A percentile compares a stretch with the other conserved stretches of the same genome.
phyloP scores from a whole-genome alignment of 2,797 vertebrate genomes.

The Galaxias olidus region DNA sequence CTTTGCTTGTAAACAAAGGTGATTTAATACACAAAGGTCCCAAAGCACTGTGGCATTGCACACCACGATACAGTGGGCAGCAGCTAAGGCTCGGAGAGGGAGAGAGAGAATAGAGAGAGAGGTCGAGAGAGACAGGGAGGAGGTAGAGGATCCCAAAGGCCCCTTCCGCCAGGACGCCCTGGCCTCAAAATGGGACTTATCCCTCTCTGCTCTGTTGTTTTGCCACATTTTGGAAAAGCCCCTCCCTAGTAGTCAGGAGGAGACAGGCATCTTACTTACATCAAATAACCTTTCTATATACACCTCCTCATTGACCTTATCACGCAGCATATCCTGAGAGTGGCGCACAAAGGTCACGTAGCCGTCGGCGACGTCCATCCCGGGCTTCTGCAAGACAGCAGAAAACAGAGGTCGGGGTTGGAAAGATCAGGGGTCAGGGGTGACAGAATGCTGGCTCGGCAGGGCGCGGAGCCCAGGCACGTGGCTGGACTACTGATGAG shows the following conservation, averaged over 20 bases:
- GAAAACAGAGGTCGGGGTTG: slow-evolving; percentile 18
- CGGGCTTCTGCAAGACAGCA: slow-evolving; percentile 87
- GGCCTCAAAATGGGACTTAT: slow-evolving; percentile 99
- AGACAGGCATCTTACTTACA: slow-evolving; percentile 99
- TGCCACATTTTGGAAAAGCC: slow-evolving; percentile 97
- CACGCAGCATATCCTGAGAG: slow-evolving; percentile 99
- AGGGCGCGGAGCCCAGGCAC: too few species aligned
- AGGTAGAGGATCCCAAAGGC: slow-evolving; percentile 54
- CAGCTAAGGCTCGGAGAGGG: slow-evolving; percentile 80
- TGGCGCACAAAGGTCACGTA: slow-evolving; percentile 99
- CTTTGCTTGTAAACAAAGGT: slow-evolving; percentile 73
- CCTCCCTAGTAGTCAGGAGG: slow-evolving; percentile 89
- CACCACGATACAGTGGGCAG: slow-evolving; percentile 82
- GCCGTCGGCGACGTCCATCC: slow-evolving; percentile 99
- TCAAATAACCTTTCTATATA: slow-evolving; percentile 99
- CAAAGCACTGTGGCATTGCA: slow-evolving; percentile 80
- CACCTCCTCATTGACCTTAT: slow-evolving; percentile 99
- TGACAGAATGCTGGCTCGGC: too few species aligned
- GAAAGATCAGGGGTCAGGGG: background rate
- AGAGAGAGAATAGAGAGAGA: slow-evolving; percentile 61
- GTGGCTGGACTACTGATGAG: too few species aligned
- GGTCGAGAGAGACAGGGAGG: slow-evolving; percentile 8
- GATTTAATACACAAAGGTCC: slow-evolving; percentile 74
- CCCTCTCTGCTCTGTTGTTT: slow-evolving; percentile 97
- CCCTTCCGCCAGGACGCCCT: slow-evolving; percentile 68